Conservation (phyloP, 2,113 vertebrate genomes). For the Rhipidura dahli region DNA sequence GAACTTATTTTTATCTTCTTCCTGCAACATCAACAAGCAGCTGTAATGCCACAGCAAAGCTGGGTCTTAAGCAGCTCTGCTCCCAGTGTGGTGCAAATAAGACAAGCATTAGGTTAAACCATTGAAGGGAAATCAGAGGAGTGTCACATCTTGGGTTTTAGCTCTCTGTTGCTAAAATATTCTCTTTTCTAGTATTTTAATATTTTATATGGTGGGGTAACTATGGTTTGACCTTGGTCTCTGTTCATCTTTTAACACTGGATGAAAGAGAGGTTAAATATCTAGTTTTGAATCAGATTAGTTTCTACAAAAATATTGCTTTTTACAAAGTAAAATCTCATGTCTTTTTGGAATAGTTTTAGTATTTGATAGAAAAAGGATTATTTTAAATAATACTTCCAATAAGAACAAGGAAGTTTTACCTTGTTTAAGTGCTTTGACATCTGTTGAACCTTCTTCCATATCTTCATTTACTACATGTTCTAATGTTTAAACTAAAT, state of each 20-base stretch:
- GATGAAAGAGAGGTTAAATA: neutral
- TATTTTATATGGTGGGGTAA: neutral
- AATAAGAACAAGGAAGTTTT: neutral
- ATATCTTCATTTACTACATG: neutral
- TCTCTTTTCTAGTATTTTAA: neutral
- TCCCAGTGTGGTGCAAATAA: constrained; percentile 5
- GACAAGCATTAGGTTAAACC: neutral
- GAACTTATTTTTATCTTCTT: constrained; percentile 36
- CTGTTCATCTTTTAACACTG: neutral
- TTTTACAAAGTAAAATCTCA: neutral
- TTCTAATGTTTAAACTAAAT: neutral
- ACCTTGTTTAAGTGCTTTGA: neutral
- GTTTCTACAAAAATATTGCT: neutral
- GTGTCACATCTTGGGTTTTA: neutral
- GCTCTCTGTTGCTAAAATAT: neutral
- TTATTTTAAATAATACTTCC: neutral
- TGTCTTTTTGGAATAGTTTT: neutral
- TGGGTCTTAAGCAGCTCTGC: neutral
- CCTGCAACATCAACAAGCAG: constrained; percentile 17
- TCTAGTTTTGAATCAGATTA: neutral
- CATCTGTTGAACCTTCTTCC: neutral
- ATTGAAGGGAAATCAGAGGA: neutral
- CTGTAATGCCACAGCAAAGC: constrained; percentile 19
- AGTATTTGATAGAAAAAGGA: neutral
- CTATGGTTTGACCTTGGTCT: neutral